Conservation (phyloP, 2,113 vertebrate genomes). For the Cairina moschata region DNA sequence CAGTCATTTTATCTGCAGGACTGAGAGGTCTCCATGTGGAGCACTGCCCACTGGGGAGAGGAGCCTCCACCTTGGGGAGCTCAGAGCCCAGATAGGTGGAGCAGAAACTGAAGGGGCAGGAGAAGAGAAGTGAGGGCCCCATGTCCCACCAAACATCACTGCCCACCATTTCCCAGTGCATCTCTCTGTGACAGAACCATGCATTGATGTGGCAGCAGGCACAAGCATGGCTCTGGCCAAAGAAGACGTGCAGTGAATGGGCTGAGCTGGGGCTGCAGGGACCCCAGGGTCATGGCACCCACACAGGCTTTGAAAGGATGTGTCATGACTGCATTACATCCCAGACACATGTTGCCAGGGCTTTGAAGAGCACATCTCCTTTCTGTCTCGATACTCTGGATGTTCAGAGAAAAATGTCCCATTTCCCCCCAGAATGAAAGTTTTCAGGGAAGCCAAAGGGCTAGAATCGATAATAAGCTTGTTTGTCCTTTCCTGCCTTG, state of each 20-base stretch:
- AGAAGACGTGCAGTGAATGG: neutral
- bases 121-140: neutral
- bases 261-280: neutral
- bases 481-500: neutral
- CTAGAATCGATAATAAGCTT: constrained; percentile 14
- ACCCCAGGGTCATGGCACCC: fast-evolving
- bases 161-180: fast-evolving
- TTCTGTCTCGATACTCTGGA: neutral
- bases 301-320: neutral
- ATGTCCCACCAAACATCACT: neutral
- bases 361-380: neutral
- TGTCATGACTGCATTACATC: neutral
- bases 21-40: neutral
- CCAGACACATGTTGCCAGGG: neutral
- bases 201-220: fast-evolving
- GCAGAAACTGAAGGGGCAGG: neutral
- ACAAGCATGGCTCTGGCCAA: neutral
- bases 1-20: neutral
- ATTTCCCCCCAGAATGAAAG: neutral
- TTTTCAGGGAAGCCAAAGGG: neutral
- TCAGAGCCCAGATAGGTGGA: neutral
- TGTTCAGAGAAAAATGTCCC: neutral
- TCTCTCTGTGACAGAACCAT: neutral
- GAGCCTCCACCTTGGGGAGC: neutral
- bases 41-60: fast-evolving